phyloP scores from a whole-genome alignment of 2,113 vertebrate species.

The Cinclus cinclus region DNA sequence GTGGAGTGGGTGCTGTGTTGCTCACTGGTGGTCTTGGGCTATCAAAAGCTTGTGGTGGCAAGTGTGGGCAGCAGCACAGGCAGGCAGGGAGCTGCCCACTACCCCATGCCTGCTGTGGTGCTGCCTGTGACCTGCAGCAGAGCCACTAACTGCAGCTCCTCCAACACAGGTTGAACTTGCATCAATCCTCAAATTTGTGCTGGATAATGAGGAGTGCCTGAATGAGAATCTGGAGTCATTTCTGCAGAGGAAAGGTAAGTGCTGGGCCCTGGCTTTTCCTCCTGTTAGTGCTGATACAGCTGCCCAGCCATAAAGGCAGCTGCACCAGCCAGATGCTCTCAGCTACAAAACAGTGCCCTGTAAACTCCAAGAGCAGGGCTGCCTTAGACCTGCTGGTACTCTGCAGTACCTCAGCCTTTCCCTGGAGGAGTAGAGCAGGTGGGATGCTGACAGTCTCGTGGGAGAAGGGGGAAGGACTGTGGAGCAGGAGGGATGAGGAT shows the following conservation, averaged over 20 bases:
- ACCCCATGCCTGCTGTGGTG: rapidly evolving
- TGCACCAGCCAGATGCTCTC: neutral
- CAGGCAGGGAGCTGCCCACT: neutral
- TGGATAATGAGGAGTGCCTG: constrained; percentile 81
- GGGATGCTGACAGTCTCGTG: neutral
- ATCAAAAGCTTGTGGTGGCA: neutral
- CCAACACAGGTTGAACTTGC: constrained; percentile 81
- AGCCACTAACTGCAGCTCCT: neutral
- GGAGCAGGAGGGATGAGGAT: neutral
- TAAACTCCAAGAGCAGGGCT: neutral
- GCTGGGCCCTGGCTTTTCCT: neutral
- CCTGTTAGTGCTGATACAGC: neutral
- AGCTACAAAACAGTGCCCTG: rapidly evolving
- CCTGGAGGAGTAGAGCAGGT: neutral
- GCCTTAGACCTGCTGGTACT: neutral
- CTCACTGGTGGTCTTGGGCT: neutral
- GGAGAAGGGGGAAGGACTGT: neutral
- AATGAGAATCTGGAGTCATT: constrained; percentile 79
- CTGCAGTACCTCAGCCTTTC: neutral
- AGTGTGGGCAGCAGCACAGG: neutral
- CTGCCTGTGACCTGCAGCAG: neutral
- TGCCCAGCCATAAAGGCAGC: neutral
- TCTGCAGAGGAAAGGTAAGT: constrained; percentile 78
- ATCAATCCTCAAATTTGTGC: constrained; percentile 77
- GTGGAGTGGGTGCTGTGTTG: neutral